phyloP scores from a whole-genome alignment of 2,113 vertebrate species.

The Circaetus gallicus region DNA sequence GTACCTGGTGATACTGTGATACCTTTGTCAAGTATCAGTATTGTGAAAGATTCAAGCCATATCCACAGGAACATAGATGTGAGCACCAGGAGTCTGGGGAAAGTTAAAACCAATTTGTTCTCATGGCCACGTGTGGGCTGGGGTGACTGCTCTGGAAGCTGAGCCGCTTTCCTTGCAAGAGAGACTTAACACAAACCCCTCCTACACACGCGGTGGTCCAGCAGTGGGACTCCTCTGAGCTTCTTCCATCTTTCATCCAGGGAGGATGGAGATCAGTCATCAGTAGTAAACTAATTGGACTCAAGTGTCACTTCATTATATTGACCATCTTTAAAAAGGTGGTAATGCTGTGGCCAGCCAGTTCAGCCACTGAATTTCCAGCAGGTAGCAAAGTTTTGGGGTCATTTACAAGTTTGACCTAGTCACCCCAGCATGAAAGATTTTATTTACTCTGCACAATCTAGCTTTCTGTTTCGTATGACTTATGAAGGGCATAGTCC shows the following conservation, averaged over 20 bases:
- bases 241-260: not conserved
- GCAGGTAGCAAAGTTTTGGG: not conserved
- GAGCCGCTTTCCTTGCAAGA: not conserved
- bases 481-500: not conserved
- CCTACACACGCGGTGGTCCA: not conserved
- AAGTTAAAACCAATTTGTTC: not conserved
- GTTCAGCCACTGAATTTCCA: not conserved
- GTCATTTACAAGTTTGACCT: not conserved
- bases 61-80: not conserved
- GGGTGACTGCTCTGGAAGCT: not conserved
- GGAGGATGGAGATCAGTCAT: not conserved
- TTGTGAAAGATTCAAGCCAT: not conserved
- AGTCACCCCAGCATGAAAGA: not conserved
- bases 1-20: not conserved
- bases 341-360: not conserved
- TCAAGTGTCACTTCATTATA: not conserved
- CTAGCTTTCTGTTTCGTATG: not conserved
- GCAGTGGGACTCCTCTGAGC: not conserved
- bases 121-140: not conserved
- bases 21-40: not conserved
- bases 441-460: not conserved
- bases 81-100: not conserved
- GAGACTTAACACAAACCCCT: not conserved
- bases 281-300: not conserved
- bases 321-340: not conserved